These are phyloP conservation scores for Megaceryle torquata DNA, from an alignment of 2,113 vertebrate genomes.

Conservation along the genomic window DNA sequence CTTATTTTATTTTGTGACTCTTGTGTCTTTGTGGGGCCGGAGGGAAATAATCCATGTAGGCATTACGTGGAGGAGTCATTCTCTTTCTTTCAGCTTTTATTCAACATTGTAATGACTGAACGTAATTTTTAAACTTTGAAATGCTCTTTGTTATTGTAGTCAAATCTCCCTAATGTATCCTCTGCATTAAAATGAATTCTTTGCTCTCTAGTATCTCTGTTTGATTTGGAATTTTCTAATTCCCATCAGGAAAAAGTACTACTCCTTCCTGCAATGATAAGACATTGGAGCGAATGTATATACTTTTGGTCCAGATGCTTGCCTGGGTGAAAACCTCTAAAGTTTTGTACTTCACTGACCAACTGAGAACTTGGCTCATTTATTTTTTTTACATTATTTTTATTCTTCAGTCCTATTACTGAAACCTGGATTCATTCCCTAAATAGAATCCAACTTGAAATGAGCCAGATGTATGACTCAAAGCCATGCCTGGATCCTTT, in stretches of 20 bases:
- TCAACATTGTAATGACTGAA: neutral
- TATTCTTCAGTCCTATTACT: neutral
- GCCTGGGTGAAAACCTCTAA: neutral
- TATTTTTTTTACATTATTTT: neutral
- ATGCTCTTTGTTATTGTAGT: neutral
- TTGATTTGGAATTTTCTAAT: neutral
- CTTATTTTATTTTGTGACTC: slow-evolving; percentile 65
- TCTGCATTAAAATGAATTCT: neutral
- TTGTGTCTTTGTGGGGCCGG: slow-evolving; percentile 9
- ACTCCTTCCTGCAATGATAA: neutral
- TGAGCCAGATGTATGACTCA: neutral
- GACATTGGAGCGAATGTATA: neutral
- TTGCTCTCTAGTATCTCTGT: neutral
- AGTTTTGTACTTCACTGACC: neutral
- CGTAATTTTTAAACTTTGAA: neutral
- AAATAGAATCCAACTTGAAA: neutral
- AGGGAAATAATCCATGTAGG: neutral
- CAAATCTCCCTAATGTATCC: neutral
- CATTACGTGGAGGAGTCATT: neutral
- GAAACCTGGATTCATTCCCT: neutral
- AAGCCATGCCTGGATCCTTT: neutral
- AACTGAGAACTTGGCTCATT: neutral
- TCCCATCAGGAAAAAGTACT: neutral
- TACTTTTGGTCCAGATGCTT: neutral
- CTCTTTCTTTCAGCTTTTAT: neutral